Evolutionary conservation across 2,797 vertebrate species (phyloP).

Genomic region (Pristis pectinata): DNA sequence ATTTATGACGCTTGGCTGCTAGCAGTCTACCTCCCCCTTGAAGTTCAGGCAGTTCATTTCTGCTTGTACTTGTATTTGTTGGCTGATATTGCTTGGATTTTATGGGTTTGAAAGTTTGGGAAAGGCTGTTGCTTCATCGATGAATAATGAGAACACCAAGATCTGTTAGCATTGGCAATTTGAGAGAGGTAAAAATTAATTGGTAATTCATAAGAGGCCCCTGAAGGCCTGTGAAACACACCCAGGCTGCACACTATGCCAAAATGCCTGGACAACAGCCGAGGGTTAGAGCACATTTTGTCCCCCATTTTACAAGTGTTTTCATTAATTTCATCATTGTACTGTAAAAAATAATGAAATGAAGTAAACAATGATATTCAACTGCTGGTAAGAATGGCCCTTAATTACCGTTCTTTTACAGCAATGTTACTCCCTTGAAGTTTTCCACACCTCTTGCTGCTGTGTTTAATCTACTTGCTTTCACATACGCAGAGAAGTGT

Average conservation of each 20-base stretch:
- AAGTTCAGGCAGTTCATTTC: background rate
- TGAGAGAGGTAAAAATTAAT: slow-evolving; percentile 6
- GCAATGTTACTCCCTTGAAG: too few species aligned
- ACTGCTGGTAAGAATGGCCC: background rate
- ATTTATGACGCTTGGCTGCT: background rate
- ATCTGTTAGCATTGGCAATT: slow-evolving; percentile 13
- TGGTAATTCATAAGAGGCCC: background rate
- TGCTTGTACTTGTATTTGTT: background rate
- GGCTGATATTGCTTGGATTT: background rate
- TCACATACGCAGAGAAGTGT: background rate
- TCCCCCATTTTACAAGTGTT: background rate
- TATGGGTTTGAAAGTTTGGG: background rate
- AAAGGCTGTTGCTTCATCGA: background rate
- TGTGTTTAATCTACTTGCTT: background rate
- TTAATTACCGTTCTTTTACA: background rate
- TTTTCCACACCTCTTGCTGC: too few species aligned
- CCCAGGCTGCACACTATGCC: background rate
- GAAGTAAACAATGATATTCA: background rate
- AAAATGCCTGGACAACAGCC: background rate
- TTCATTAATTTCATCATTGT: background rate
- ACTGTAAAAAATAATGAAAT: background rate
- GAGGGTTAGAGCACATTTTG: slow-evolving; percentile 1
- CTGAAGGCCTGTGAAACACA: background rate
- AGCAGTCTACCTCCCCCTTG: background rate
- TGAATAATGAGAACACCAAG: slow-evolving; percentile 30